Base-by-base conservation (phyloP, 2,797 vertebrate species). In the Thunnus albacares region DNA sequence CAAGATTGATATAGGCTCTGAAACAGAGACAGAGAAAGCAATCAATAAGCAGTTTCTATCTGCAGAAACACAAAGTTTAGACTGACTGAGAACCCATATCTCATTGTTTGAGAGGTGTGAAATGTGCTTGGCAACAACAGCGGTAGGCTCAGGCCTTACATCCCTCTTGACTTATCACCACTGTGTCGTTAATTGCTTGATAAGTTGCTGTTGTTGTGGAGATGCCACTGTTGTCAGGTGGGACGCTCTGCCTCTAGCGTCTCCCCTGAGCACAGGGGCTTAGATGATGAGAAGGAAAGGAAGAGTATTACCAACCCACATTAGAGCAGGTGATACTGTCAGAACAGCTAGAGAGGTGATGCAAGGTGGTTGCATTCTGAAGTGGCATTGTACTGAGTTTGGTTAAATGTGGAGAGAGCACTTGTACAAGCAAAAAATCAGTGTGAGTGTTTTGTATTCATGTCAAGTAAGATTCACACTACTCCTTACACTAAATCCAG, bases 401-500 rank as follows among this genome's bases (percentile, higher is more conserved):
- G 52, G 2, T 52, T 72, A 43, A 26, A 51, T 51, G 45, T 47
- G 18, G 14, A 60, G 7, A 28, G 20, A 2, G 2, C 49, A 24
- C 28, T 57, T 5, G 0, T 26, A 17, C 22, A 38, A 55, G 38
- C 20, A 24, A 33, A 5, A 24, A 24, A 24, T 24, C 24, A 69
- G 12, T 22, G 8, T 26, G 1, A 41, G 5, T 43, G 13, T 28
- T 77, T 61, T 59, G 30, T 8, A 61, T 53, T 58, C 41, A 77
- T 43, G 13, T 67, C 22, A 55, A 53, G n/a, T 41, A 17, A 51
- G 47, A 59, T 11, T 72, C 14, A 70, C 62, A 73, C 5, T 38
- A 4, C 13, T 80, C n/a, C 96, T 53, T 94, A 99, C 98, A 95
- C 94, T 57, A 99, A 90, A 91, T 99, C 97, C 93, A 99, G 94